A percentile compares a stretch with the other conserved stretches of the same genome.
These are phyloP conservation scores for Habropoda laboriosa DNA, from an alignment of 1,140 invertebrate genomes.

Conservation along the genomic window DNA sequence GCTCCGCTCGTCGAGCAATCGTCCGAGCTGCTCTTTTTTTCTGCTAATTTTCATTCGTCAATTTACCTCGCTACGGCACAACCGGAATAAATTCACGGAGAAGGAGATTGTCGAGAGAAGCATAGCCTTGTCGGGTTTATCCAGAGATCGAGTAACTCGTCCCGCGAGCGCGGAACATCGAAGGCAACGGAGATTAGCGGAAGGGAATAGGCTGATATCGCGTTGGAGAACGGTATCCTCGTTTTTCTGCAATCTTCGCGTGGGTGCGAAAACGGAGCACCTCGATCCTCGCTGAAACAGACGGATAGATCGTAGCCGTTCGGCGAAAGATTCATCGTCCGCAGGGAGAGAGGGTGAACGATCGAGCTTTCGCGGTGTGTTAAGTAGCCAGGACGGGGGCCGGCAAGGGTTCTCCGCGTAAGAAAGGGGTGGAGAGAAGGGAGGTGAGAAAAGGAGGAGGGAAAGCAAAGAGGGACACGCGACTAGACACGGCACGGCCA, in stretches of 20 bases:
- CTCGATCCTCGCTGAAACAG: too few relatives aligned
- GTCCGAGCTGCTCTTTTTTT: too few relatives aligned
- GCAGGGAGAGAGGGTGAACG: neutral
- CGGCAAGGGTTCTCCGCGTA: neutral
- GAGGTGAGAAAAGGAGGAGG: neutral
- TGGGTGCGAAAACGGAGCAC: slow-evolving; percentile 17
- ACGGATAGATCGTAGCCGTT: neutral
- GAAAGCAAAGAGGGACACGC: slow-evolving; percentile 55
- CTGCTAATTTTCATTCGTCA: too few relatives aligned
- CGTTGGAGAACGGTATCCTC: slow-evolving; percentile 1
- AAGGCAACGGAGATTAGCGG: slow-evolving; percentile 3
- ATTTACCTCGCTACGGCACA: too few relatives aligned
- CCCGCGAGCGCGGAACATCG: slow-evolving; percentile 1
- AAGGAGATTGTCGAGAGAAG: neutral
- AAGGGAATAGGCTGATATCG: slow-evolving; percentile 15
- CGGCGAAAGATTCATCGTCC: neutral
- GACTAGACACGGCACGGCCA: slow-evolving; percentile 39
- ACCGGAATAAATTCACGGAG: too few relatives aligned
- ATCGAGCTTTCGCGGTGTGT: slow-evolving; percentile 14
- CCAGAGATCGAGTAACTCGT: neutral
- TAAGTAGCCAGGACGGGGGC: slow-evolving; percentile 5
- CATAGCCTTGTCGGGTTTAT: slow-evolving; percentile 10
- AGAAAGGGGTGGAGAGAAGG: slow-evolving; percentile 24
- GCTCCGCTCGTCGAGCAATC: neutral
- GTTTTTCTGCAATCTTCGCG: slow-evolving; percentile 2